Conservation (phyloP, 64 coral and sea anemone genomes). For the Pocillopora verrucosa region DNA sequence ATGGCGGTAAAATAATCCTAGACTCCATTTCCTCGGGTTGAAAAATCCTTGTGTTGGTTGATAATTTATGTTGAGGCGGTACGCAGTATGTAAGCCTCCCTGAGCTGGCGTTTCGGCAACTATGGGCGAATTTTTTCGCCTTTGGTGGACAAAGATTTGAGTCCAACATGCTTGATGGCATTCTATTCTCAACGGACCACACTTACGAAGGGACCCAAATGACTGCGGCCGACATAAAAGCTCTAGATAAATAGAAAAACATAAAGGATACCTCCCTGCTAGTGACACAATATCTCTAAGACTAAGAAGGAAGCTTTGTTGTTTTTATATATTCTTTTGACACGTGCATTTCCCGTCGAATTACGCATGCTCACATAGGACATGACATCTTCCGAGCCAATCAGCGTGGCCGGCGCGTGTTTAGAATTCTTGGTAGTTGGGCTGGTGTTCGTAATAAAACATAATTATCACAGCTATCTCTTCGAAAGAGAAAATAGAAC, state of each 20-base stretch:
- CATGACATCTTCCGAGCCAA: constrained; percentile 76
- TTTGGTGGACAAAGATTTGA: constrained; percentile 80
- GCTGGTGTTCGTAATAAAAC: constrained; percentile 90
- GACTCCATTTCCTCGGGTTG: constrained; percentile 94
- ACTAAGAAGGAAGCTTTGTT: constrained; percentile 99
- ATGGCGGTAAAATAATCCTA: constrained; percentile 92
- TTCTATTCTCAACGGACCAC: constrained; percentile 62
- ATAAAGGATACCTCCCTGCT: constrained; percentile 91
- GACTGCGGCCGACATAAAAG: constrained; percentile 88
- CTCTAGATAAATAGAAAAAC: constrained; percentile 95
- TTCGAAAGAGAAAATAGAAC: constrained; percentile 78
- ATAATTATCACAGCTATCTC: constrained; percentile 89
- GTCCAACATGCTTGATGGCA: constrained; percentile 92
- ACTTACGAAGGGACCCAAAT: constrained; percentile 80
- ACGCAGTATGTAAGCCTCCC: constrained; percentile 55
- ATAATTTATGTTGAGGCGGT: constrained; percentile 87
- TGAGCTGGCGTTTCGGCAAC: constrained; percentile 54
- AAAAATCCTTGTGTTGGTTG: constrained; percentile 95
- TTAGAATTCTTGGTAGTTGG: constrained; percentile 98
- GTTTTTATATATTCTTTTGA: constrained; percentile 99
- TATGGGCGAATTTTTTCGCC: constrained; percentile 78
- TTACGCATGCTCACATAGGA: constrained; percentile 81
- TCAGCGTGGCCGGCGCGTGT: constrained; percentile 96
- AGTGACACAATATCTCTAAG: constrained; percentile 99
- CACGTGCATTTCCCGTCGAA: constrained; percentile 98